A percentile compares a stretch with the other conserved stretches of the same genome.
Evolutionary conservation across 30 jellyfish, hydroid and myxozoan species (phyloP).

Genomic region (Chrysaora quinquecirrha): DNA sequence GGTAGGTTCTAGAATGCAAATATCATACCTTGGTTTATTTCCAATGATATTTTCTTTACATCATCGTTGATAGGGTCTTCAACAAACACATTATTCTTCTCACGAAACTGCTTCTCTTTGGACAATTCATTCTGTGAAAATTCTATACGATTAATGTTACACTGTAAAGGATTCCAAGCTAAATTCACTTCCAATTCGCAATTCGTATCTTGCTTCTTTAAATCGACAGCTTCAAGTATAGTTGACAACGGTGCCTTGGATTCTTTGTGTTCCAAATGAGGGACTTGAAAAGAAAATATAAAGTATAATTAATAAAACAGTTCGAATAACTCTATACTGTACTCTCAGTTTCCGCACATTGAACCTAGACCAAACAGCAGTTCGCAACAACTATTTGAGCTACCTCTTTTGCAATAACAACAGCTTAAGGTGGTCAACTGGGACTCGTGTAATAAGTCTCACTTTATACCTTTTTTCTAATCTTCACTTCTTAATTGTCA

Average conservation of each 20-base stretch:
- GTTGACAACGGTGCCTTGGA: not conserved
- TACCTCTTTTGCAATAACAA: too few species aligned
- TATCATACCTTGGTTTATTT: not conserved
- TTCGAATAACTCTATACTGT: too few species aligned
- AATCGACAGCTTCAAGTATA: not conserved
- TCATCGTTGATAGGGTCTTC: not conserved
- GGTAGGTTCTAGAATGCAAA: not conserved
- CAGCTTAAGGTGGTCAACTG: too few species aligned
- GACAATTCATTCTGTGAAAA: not conserved
- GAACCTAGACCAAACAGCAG: too few species aligned
- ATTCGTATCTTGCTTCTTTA: not conserved
- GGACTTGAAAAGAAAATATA: not conserved
- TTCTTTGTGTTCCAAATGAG: not conserved
- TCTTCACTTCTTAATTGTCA: too few species aligned
- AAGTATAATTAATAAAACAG: too few species aligned
- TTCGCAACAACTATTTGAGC: too few species aligned
- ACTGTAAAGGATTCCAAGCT: slow-evolving; percentile 51
- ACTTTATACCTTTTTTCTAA: too few species aligned
- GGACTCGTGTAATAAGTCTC: too few species aligned
- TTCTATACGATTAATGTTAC: not conserved
- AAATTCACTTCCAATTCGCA: slow-evolving; percentile 40
- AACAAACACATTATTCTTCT: not conserved
- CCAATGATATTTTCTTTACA: not conserved
- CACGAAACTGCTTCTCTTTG: slow-evolving; percentile 5
- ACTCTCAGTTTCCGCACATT: too few species aligned